Evolutionary conservation across 2,113 vertebrate species (phyloP).

Genomic region (Notarius quadriscutis): DNA sequence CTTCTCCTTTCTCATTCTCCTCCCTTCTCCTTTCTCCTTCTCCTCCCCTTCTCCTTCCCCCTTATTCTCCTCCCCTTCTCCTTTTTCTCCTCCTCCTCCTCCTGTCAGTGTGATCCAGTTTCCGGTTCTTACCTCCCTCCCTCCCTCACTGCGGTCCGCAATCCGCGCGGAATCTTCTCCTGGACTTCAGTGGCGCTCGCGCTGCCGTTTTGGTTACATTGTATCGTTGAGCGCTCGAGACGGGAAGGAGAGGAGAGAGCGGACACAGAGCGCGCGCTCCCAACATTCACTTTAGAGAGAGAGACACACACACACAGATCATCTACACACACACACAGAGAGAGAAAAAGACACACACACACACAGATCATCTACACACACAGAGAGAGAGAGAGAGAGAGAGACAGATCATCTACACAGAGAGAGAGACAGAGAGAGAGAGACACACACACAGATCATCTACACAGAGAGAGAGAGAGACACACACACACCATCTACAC

Average conservation of each 20-base stretch:
- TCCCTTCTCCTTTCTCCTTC: too few species aligned
- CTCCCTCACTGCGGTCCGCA: constrained; percentile 30
- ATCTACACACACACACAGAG: neutral
- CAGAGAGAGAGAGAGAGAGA: too few species aligned
- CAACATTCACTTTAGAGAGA: constrained; percentile 38
- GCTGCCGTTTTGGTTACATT: constrained; percentile 73
- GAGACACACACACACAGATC: too few species aligned
- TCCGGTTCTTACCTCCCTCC: constrained; percentile 60
- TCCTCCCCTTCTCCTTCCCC: too few species aligned
- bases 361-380: too few species aligned
- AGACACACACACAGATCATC: too few species aligned
- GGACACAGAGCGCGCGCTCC: constrained; percentile 13
- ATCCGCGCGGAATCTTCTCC: constrained; percentile 63
- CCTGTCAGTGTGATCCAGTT: constrained; percentile 56
- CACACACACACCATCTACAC: too few species aligned
- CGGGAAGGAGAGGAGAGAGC: neutral
- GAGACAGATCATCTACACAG: too few species aligned
- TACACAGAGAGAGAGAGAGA: too few species aligned
- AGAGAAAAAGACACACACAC: constrained; percentile 23
- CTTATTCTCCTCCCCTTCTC: too few species aligned
- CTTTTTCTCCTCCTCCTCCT: neutral
- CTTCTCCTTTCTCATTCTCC: neutral
- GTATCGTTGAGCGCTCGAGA: constrained; percentile 67
- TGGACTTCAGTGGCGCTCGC: constrained; percentile 65
- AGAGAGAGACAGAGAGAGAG: too few species aligned